Conservation (phyloP, 2,797 vertebrate species). For the Petrocephalus schoutedeni region DNA sequence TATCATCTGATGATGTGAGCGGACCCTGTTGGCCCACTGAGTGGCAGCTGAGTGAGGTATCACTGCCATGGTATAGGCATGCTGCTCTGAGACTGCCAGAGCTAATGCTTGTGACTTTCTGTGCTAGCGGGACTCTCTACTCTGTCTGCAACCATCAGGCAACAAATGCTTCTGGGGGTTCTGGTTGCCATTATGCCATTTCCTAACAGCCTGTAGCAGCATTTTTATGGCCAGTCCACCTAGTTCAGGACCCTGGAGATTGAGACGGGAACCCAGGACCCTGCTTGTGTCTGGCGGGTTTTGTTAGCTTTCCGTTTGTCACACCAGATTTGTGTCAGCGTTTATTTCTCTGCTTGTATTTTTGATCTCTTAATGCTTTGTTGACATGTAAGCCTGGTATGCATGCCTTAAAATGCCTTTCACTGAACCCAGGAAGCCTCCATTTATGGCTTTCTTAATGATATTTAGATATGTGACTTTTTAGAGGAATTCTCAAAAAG, state of each 20-base stretch:
- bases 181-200: neutral
- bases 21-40: neutral
- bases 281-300: neutral
- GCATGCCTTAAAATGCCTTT: conserved; percentile 14
- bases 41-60: neutral
- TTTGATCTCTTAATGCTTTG: conserved; percentile 17
- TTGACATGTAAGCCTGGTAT: conserved; percentile 17
- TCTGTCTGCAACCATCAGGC: neutral
- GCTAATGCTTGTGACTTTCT: neutral
- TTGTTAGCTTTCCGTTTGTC: conserved; percentile 9
- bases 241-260: neutral
- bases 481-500: neutral
- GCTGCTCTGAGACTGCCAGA: neutral
- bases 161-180: neutral
- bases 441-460: conserved; percentile 17
- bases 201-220: neutral
- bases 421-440: neutral
- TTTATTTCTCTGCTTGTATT: neutral
- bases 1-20: neutral
- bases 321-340: neutral
- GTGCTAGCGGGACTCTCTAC: neutral
- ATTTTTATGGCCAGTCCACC: neutral
- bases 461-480: conserved; percentile 21
- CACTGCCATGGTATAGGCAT: neutral
- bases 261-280: neutral